phyloP scores from a whole-genome alignment of 2,113 vertebrate species.

The Lichenostomus cassidix region DNA sequence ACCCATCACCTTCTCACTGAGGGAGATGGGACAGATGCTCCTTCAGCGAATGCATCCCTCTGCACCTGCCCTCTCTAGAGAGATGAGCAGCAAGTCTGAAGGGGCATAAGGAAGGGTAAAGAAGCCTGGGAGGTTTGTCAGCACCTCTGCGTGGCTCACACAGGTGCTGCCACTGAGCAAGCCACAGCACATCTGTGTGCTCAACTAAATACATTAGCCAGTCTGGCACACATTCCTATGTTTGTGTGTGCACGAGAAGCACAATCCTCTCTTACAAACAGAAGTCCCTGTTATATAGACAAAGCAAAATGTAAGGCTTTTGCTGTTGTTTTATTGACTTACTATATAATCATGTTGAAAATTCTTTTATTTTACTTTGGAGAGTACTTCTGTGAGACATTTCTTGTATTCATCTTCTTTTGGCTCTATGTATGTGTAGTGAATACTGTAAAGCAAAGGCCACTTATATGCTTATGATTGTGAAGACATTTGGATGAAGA shows the following conservation, averaged over 20 bases:
- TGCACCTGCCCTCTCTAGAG: constrained; percentile 26
- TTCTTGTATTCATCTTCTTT: not conserved
- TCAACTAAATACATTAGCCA: not conserved
- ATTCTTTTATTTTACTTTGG: constrained; percentile 16
- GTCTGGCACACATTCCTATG: rapidly evolving
- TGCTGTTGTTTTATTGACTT: not conserved
- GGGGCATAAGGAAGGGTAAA: not conserved
- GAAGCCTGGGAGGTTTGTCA: not conserved
- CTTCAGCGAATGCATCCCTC: not conserved
- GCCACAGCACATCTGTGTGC: not conserved
- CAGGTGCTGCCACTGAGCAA: not conserved
- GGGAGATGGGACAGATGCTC: not conserved
- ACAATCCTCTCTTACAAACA: not conserved
- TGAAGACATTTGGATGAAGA: not conserved
- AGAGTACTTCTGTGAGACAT: not conserved
- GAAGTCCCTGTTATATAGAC: not conserved
- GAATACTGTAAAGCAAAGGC: not conserved
- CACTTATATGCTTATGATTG: not conserved
- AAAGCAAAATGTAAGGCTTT: not conserved
- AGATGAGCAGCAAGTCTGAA: not conserved
- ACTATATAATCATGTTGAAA: not conserved
- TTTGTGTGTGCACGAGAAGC: not conserved
- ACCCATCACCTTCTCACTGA: not conserved
- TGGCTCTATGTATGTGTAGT: not conserved
- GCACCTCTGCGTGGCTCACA: not conserved